Percentiles rank a stretch among this genome's conserved stretches.
phyloP scores from a whole-genome alignment of 2,888 invertebrate genomes.

The Dryadula phaetusa region DNA sequence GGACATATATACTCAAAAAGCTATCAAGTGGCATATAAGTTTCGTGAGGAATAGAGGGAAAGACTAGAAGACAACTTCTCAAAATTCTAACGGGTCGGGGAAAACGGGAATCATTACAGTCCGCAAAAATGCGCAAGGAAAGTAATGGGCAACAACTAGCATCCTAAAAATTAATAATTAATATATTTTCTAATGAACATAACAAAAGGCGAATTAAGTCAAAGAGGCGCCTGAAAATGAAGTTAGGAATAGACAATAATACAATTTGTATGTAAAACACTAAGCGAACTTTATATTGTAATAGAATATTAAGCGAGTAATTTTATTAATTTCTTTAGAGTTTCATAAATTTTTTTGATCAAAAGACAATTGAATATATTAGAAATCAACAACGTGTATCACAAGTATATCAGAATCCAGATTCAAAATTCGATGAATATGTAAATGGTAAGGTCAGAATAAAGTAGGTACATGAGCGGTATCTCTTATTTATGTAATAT shows the following conservation, averaged over 20 bases:
- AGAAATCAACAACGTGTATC: neutral
- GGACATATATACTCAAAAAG: too few species aligned
- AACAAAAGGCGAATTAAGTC: constrained; percentile 3
- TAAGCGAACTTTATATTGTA: constrained; percentile 9
- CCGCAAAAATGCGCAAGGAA: too few species aligned
- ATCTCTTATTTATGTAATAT: too few species aligned
- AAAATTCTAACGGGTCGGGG: neutral
- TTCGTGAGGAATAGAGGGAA: too few species aligned
- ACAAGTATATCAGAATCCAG: neutral
- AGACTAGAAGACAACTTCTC: neutral
- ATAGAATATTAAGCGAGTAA: neutral
- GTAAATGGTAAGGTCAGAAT: too few species aligned
- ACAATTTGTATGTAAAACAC: constrained; percentile 17
- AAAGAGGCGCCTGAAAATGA: constrained; percentile 4
- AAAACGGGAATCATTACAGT: too few species aligned
- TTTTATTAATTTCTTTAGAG: neutral
- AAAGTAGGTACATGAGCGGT: too few species aligned
- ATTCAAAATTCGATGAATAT: neutral
- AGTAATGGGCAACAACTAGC: neutral
- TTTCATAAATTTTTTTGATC: neutral
- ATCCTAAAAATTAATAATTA: neutral
- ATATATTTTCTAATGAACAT: constrained; percentile 2
- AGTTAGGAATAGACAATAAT: constrained; percentile 5
- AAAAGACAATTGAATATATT: neutral
- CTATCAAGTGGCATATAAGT: too few species aligned